Percentiles rank a stretch among this genome's conserved stretches.
phyloP scores from a whole-genome alignment of 2,113 vertebrate species.

The Merops nubicus region DNA sequence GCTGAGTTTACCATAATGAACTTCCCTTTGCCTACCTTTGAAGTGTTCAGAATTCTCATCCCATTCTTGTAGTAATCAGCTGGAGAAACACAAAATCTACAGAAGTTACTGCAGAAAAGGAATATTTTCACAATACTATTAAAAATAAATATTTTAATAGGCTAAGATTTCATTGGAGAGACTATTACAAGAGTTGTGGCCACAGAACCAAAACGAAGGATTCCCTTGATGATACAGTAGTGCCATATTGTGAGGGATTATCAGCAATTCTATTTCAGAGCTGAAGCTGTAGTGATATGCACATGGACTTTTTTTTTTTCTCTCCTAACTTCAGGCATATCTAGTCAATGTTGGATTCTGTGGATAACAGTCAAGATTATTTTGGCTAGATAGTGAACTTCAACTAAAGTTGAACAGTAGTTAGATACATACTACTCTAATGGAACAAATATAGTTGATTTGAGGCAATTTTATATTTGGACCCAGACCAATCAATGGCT shows the following conservation, averaged over 20 bases:
- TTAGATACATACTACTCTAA: fast-evolving
- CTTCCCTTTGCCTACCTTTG: background rate
- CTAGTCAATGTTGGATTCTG: background rate
- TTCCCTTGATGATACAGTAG: background rate
- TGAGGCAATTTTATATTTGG: background rate
- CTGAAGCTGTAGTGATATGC: background rate
- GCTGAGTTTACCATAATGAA: background rate
- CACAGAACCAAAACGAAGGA: background rate
- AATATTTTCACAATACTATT: background rate
- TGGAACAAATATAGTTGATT: background rate
- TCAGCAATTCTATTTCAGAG: background rate
- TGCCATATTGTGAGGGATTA: background rate
- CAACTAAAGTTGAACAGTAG: background rate
- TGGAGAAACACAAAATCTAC: background rate
- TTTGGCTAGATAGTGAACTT: background rate
- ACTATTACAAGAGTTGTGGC: too few species aligned
- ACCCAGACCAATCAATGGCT: background rate
- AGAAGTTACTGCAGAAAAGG: background rate
- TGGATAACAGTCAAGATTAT: background rate
- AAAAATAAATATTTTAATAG: background rate
- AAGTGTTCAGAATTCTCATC: background rate
- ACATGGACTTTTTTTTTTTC: background rate
- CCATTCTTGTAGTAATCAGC: background rate
- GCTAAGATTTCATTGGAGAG: background rate
- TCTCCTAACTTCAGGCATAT: background rate